Evolutionary conservation across 2,888 invertebrate species (phyloP), one percentile per base, ranked within the genome.

Genomic region (Agrotis segetum): DNA sequence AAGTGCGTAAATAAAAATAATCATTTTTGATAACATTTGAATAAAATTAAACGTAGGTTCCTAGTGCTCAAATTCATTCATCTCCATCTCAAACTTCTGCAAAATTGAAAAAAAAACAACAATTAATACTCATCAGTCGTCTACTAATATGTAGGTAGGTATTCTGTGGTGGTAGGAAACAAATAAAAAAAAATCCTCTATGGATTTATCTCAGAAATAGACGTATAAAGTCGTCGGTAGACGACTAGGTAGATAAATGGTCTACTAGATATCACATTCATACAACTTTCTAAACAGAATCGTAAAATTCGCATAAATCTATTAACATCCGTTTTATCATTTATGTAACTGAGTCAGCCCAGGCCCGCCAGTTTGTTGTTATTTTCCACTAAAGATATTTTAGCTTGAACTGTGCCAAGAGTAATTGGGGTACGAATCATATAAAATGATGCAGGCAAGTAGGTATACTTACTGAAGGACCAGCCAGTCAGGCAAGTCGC

Each of bases 321-420:
- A 70, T 63, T 64, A 61, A 63, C 69, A 74, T 71, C 77, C 73
- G 71, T 73, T 79, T 74, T 61, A 74, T 67, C 68, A 74, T 67
- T 71, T 77, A 77, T 80, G 74, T 69, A 68, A 77, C 65, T 77
- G 67, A 79, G 74, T 74, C 76, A 74, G 85, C 79, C 79, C 83
- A 88, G 83, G 74, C 77, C 81, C 83, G 83, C 80, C 86, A 83
- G 71, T 86, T 71, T 64, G 81, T 81, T 84, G 79, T 85, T 80
- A 82, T 80, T 80, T 77, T 77, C 71, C 67, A 73, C 69, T 61
- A 70, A 56, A 77, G 17, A 71, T 64, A 69, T 69, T 74, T 53
- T 46, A 59, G 49, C 58, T 74, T 59, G 29, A 77, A 81, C 72
- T 71, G 71, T 72, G 75, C 76, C 76, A 77, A 84, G 59, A 74